phyloP scores from a whole-genome alignment of 2,113 vertebrate species.

The Motacilla alba region DNA sequence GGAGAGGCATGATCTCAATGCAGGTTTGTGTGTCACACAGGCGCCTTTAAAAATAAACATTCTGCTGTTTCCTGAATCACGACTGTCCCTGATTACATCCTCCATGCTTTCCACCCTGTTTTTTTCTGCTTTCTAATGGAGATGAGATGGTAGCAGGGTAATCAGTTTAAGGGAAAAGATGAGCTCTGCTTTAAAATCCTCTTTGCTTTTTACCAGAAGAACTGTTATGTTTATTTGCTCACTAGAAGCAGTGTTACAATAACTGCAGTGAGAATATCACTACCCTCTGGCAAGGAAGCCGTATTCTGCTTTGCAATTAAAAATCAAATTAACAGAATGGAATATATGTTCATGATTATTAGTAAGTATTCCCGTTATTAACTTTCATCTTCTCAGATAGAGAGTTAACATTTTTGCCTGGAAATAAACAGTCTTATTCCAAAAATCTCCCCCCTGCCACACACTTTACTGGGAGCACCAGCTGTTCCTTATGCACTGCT shows the following conservation, averaged over 20 bases:
- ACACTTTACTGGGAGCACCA: neutral
- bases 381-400: neutral
- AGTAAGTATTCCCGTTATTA: neutral
- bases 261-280: neutral
- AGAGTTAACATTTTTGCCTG: neutral
- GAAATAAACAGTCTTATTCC: neutral
- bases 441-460: neutral
- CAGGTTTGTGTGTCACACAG: constrained; percentile 34
- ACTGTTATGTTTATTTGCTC: neutral
- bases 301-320: neutral
- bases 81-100: neutral
- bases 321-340: neutral
- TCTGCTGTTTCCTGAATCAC: neutral
- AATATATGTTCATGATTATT: neutral
- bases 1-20: neutral
- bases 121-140: neutral
- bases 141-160: neutral
- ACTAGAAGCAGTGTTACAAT: neutral
- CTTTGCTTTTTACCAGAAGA: neutral
- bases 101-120: neutral
- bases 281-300: neutral
- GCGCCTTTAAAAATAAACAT: constrained; percentile 3
- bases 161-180: constrained; percentile 23
- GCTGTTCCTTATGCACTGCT: neutral
- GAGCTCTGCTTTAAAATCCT: constrained; percentile 31